phyloP scores from a whole-genome alignment of 92 coral and sea anemone species.

The Epizoanthus fatuus region DNA sequence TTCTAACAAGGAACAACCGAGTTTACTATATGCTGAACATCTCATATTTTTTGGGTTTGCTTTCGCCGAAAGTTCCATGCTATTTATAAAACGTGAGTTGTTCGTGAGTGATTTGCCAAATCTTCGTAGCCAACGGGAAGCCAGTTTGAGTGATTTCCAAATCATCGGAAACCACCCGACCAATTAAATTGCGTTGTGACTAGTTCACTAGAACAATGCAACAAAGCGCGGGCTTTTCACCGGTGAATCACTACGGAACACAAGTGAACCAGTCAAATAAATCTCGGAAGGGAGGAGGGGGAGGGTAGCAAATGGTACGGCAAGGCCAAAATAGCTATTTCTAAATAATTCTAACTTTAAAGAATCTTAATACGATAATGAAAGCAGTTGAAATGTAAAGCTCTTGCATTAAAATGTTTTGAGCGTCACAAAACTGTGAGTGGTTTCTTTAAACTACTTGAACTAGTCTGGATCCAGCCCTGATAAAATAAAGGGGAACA shows the following conservation, averaged over 20 bases:
- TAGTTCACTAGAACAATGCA: conserved; percentile 9
- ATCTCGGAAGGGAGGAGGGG: conserved; percentile 45
- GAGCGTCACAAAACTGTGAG: conserved; percentile 17
- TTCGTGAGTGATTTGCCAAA: not conserved
- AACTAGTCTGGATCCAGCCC: too few relatives aligned
- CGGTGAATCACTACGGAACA: conserved; percentile 28
- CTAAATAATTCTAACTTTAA: too few relatives aligned
- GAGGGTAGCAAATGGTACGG: conserved; percentile 34
- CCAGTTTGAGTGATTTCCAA: conserved; percentile 33
- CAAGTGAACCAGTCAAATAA: conserved; percentile 33
- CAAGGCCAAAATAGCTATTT: conserved; percentile 21
- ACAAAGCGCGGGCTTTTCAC: conserved; percentile 39
- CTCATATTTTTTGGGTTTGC: not conserved
- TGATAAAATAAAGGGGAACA: too few relatives aligned
- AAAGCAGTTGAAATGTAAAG: conserved; percentile 9
- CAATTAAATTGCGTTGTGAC: conserved; percentile 38
- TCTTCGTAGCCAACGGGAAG: not conserved
- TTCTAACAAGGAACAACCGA: too few relatives aligned
- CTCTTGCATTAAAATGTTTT: conserved; percentile 24
- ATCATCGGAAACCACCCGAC: not conserved
- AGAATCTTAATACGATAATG: too few relatives aligned
- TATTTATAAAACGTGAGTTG: conserved; percentile 38
- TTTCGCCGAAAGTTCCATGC: not conserved
- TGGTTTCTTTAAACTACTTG: too few relatives aligned
- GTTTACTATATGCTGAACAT: not conserved